Evolutionary conservation across 2,113 vertebrate genomes (phyloP), one percentile per base, ranked within the genome.

Genomic region (Morone saxatilis): DNA sequence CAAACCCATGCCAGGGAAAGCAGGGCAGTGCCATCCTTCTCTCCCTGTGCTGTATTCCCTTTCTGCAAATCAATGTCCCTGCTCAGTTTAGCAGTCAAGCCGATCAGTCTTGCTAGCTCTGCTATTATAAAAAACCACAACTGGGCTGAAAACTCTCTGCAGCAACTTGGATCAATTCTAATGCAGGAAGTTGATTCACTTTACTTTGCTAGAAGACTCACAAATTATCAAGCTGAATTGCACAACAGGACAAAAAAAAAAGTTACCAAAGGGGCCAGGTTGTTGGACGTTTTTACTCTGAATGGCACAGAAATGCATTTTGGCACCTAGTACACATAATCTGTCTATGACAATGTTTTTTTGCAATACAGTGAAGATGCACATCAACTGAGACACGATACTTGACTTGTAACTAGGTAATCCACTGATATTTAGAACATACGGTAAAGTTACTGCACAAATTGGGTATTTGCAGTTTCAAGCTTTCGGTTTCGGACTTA

Each of bases 51-150:
- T 83, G 56, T 76, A 53, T 65, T 80, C 79, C 81, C 76, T 41
- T 62, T 87, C 85, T 87, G 80, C 74, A 86, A 87, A 92, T 91
- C 91, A 81, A 87, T 92, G 86, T 78, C 69, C 70, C 76, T 51
- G 60, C 82, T 83, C 86, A 71, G 53, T 77, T 89, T 83, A 85
- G 76, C 83, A 77, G 80, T 78, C 71, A 74, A 71, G 81, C 80
- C 85, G 78, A 87, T 90, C 83, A 57, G 81, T 90, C 83, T 80
- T 51, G 74, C 73, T 77, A 13, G 75, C 70, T 65, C 36, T 41
- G 76, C 82, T 61, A 43, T 47, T 79, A 86, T 72, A 83, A 84
- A 87, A 86, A 87, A 86, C 61, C 63, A 81, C 69, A 70, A 80
- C 73, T 12, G 63, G 72, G 43, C 51, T 43, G 38, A 68, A 81